phyloP scores from a whole-genome alignment of 2,888 invertebrate species.

The Leucophenga maculata region DNA sequence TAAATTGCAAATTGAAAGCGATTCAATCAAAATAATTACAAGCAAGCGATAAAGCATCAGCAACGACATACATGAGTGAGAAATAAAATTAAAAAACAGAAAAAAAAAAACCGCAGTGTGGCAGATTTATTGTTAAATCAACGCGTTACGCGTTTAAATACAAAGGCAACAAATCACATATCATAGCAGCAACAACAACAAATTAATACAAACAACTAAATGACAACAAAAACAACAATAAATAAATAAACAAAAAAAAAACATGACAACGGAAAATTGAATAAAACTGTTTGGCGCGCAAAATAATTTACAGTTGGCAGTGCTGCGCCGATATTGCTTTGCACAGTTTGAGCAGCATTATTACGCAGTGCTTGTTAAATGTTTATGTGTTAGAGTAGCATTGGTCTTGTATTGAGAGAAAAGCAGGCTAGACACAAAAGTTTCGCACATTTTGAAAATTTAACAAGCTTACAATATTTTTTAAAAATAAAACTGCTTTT shows the following conservation, averaged over 20 bases:
- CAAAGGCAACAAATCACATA: background rate
- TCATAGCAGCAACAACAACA: background rate
- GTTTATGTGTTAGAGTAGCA: too few species aligned
- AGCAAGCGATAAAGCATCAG: background rate
- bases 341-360: constrained; percentile 38
- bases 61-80: background rate
- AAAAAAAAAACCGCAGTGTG: constrained; percentile 21
- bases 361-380: constrained; percentile 14
- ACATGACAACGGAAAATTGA: background rate
- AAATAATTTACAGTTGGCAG: constrained; percentile 9
- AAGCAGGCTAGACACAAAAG: constrained; percentile 40
- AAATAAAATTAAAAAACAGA: background rate
- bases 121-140: constrained; percentile 16
- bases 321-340: background rate
- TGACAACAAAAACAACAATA: background rate
- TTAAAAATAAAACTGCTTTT: too few species aligned
- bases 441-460: background rate
- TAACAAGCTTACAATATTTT: too few species aligned
- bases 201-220: background rate
- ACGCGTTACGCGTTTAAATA: constrained; percentile 10
- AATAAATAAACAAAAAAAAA: background rate
- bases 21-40: constrained; percentile 15
- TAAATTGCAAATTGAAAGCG: background rate
- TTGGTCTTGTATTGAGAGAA: too few species aligned
- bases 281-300: background rate